These are phyloP conservation scores for Cephus cinctus DNA, from an alignment of 1,140 invertebrate genomes.

Conservation along the genomic window DNA sequence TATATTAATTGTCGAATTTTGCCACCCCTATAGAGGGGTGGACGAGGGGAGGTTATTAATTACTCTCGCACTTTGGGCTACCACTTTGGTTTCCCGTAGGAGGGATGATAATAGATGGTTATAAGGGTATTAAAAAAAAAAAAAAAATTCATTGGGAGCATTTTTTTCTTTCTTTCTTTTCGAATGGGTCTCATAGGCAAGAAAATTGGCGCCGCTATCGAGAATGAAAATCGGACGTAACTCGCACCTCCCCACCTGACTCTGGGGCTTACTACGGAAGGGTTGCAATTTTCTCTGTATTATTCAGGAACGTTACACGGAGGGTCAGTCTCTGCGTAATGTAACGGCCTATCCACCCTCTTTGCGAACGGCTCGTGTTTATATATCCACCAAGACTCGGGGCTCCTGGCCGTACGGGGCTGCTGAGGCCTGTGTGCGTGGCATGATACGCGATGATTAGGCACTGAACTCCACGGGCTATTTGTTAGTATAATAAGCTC, in stretches of 20 bases:
- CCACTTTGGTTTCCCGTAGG: too few species aligned
- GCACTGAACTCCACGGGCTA: constrained; percentile 49
- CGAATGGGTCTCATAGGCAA: too few species aligned
- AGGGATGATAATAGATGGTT: too few species aligned
- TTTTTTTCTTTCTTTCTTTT: too few species aligned
- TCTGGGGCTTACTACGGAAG: neutral
- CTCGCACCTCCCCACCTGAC: constrained; percentile 18
- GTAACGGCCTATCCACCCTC: constrained; percentile 15
- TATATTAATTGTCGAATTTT: constrained; percentile 49
- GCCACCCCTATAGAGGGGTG: too few species aligned
- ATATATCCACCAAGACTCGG: too few species aligned
- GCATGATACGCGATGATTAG: constrained; percentile 57
- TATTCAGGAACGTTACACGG: constrained; percentile 15
- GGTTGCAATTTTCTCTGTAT: constrained; percentile 17
- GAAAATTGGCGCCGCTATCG: constrained; percentile 4
- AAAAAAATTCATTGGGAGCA: too few species aligned
- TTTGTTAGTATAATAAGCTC: constrained; percentile 58
- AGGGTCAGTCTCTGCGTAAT: constrained; percentile 14
- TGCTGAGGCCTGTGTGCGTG: constrained; percentile 36
- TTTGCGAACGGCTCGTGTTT: neutral
- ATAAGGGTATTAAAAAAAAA: too few species aligned
- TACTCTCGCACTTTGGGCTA: too few species aligned
- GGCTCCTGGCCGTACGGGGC: too few species aligned
- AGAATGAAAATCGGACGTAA: constrained; percentile 14
- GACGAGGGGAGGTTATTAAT: too few species aligned